phyloP scores from a whole-genome alignment of 2,888 invertebrate genomes.

The Plusia festucae region DNA sequence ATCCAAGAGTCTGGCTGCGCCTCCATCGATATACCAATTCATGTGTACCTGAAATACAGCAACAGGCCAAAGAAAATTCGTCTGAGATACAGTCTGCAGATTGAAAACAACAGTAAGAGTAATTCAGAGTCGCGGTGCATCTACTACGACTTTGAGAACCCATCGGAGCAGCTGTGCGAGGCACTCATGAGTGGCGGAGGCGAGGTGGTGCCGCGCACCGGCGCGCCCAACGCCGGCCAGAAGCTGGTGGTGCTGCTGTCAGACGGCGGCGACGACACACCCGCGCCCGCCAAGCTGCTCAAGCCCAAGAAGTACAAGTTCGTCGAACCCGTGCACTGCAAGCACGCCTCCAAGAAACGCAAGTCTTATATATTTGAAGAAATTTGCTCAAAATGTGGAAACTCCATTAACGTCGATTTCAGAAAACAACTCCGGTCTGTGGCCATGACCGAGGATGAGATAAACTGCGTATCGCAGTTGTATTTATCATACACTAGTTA shows the following conservation, averaged over 20 bases:
- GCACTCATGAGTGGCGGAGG: constrained; percentile 84
- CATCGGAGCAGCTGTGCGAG: constrained; percentile 76
- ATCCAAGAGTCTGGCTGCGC: constrained; percentile 86
- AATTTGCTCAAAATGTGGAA: constrained; percentile 79
- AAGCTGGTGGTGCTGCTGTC: constrained; percentile 74
- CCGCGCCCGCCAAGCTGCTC: constrained; percentile 47
- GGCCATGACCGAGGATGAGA: constrained; percentile 81
- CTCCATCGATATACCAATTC: constrained; percentile 84
- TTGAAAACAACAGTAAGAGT: constrained; percentile 79
- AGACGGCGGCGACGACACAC: constrained; percentile 67
- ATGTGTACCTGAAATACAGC: constrained; percentile 85
- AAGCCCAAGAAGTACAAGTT: constrained; percentile 75
- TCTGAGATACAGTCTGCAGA: constrained; percentile 80
- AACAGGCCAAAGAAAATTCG: constrained; percentile 83
- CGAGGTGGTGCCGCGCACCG: constrained; percentile 75
- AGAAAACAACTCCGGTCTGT: constrained; percentile 77
- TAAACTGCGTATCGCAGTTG: constrained; percentile 76
- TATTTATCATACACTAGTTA: constrained; percentile 78
- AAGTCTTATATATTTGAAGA: constrained; percentile 73
- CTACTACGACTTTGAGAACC: constrained; percentile 84
- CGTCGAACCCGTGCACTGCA: constrained; percentile 76
- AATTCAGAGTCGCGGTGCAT: constrained; percentile 80
- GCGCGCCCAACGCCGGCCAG: constrained; percentile 59
- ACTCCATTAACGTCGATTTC: constrained; percentile 75
- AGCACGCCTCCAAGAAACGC: constrained; percentile 67